Conservation (phyloP, 2,113 vertebrate species). For the Vulpes ferrilata region DNA sequence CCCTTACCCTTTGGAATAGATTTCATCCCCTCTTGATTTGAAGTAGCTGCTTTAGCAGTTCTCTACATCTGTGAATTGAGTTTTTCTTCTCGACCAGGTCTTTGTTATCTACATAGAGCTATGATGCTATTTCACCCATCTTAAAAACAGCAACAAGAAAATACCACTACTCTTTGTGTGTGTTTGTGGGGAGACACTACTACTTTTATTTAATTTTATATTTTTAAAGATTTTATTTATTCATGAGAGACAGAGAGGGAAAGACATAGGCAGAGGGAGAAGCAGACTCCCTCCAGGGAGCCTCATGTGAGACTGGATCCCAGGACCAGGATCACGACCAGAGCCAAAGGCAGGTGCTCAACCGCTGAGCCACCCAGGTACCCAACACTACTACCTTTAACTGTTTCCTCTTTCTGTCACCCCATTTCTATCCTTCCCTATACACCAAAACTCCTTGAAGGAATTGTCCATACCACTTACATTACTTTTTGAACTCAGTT, state of each 20-base stretch:
- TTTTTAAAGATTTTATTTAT: no score
- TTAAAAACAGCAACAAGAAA: slow-evolving; percentile 27
- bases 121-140: background rate
- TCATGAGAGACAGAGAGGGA: no score
- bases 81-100: background rate
- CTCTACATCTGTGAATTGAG: background rate
- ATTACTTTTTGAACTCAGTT: background rate
- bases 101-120: background rate
- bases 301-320: no score
- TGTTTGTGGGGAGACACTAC: background rate
- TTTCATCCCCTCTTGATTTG: background rate
- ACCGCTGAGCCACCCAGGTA: no score
- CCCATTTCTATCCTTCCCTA: background rate
- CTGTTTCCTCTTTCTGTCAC: background rate
- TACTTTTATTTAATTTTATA: background rate
- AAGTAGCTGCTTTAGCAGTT: background rate
- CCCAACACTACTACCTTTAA: background rate
- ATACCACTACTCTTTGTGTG: background rate
- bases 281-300: no score
- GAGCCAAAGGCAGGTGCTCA: no score
- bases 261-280: no score
- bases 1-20: background rate
- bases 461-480: background rate
- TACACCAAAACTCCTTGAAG: slow-evolving; percentile 11
- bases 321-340: no score